Conservation (phyloP, 2,113 vertebrate genomes). For the Eulacestoma nigropectus region DNA sequence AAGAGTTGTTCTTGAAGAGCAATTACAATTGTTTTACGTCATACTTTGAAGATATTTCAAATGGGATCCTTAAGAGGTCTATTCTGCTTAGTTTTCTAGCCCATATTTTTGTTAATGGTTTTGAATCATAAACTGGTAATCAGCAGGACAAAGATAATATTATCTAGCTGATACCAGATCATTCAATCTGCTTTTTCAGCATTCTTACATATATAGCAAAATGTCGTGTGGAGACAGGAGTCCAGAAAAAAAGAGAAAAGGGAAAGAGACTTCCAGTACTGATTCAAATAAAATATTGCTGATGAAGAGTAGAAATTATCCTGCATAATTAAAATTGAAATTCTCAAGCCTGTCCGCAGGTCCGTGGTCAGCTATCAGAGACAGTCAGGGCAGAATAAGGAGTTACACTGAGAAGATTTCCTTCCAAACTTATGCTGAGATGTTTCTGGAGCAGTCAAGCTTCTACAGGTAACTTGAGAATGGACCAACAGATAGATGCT, state of each 20-base stretch:
- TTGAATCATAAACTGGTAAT: background rate
- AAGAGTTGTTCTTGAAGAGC: background rate
- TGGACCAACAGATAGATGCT: background rate
- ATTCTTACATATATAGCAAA: background rate
- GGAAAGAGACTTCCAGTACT: background rate
- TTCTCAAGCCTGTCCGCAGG: background rate
- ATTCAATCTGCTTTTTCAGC: background rate
- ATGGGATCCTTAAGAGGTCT: background rate
- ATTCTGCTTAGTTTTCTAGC: background rate
- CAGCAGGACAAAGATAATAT: background rate
- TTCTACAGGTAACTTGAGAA: background rate
- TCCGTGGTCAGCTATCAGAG: background rate
- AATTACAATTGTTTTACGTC: background rate
- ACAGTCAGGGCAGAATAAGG: background rate
- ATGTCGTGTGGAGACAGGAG: fast-evolving
- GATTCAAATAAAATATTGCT: background rate
- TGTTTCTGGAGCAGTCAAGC: background rate
- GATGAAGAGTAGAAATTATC: background rate
- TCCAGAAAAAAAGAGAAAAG: background rate
- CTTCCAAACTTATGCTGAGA: background rate
- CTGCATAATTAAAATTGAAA: background rate
- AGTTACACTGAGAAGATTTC: background rate
- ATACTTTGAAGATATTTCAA: background rate
- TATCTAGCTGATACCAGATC: background rate
- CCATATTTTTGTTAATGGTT: background rate